A percentile compares a stretch with the other conserved stretches of the same genome.
Evolutionary conservation across 2,797 vertebrate genomes (phyloP).

Genomic region (Avahi laniger): DNA sequence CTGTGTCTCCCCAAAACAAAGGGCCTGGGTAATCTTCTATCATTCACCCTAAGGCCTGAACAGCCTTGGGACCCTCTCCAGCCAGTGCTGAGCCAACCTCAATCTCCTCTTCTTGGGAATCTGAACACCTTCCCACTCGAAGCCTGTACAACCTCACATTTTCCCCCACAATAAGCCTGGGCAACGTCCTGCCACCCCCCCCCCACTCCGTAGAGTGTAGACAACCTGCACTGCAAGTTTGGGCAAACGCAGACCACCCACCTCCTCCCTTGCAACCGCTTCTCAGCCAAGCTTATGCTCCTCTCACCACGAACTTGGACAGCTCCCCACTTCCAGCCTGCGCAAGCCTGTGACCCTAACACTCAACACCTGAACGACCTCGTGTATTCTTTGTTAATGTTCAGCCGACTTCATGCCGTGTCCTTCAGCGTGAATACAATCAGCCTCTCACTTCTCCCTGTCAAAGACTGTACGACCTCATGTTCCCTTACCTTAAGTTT

Average conservation of each 20-base stretch:
- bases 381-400: neutral
- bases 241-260: neutral
- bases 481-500: neutral
- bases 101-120: neutral
- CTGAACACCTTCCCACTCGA: neutral
- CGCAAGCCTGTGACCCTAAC: neutral
- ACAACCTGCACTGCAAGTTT: neutral
- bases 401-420: too few species aligned
- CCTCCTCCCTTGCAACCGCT: neutral
- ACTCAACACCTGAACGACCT: neutral
- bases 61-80: neutral
- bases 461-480: neutral
- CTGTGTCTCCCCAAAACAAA: neutral
- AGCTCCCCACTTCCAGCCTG: neutral
- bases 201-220: neutral
- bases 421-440: neutral
- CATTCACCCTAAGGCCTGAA: neutral
- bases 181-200: neutral
- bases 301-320: neutral
- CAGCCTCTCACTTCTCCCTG: neutral
- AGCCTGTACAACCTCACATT: neutral
- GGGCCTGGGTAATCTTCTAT: too few species aligned
- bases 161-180: neutral
- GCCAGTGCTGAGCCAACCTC: neutral
- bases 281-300: neutral